Evolutionary conservation across 2,113 vertebrate genomes (phyloP).

Genomic region (Piaya cayana): DNA sequence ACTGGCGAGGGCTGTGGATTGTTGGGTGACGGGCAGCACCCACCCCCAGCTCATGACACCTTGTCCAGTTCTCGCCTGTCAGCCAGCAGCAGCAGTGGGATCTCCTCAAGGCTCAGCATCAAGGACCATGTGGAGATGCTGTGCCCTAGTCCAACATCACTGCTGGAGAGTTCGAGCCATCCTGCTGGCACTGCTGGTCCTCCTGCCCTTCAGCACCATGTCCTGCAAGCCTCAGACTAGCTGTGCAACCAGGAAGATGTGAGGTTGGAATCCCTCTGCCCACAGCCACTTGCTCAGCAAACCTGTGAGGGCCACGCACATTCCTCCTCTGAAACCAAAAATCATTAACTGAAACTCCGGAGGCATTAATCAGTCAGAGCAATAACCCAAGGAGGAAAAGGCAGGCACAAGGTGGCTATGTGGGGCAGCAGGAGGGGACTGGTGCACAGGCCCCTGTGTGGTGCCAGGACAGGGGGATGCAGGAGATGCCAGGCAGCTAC

Average conservation of each 20-base stretch:
- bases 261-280: neutral
- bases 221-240: neutral
- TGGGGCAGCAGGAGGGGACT: neutral
- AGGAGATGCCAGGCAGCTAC: neutral
- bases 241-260: rapidly evolving
- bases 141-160: neutral
- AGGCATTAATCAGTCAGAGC: neutral
- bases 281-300: rapidly evolving
- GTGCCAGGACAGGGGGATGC: neutral
- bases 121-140: rapidly evolving
- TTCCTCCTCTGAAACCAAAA: neutral
- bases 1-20: neutral
- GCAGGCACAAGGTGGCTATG: rapidly evolving
- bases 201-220: rapidly evolving
- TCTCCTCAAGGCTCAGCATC: neutral
- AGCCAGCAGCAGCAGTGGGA: rapidly evolving
- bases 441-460: neutral
- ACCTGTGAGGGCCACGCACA: rapidly evolving
- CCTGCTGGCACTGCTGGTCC: neutral
- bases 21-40: neutral
- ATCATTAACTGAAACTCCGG: neutral
- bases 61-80: rapidly evolving
- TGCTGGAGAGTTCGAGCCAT: neutral
- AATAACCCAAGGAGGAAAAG: neutral
- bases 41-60: neutral